Percentiles rank a stretch among this genome's conserved stretches.
These are phyloP conservation scores for Chloroclystis v-ata DNA, from an alignment of 2,888 invertebrate genomes.

Conservation along the genomic window DNA sequence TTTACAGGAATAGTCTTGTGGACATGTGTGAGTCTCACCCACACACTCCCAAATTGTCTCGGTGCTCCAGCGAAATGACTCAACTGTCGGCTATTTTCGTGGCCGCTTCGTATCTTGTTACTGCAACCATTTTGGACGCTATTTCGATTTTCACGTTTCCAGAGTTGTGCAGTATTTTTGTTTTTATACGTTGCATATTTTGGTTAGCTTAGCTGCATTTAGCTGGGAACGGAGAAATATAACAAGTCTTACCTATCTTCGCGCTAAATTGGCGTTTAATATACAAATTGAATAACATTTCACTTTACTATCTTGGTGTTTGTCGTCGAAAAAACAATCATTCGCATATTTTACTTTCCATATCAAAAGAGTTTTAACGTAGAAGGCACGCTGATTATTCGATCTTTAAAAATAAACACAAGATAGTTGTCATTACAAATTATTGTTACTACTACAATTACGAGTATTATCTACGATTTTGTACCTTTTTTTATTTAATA, in stretches of 20 bases:
- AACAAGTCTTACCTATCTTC: not conserved
- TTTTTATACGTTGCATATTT: not conserved
- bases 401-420: too few species aligned
- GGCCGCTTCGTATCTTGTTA: constrained; percentile 63
- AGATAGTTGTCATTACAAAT: too few species aligned
- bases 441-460: too few species aligned
- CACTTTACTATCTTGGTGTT: too few species aligned
- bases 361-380: too few species aligned
- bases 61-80: constrained; percentile 31
- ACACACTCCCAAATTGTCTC: constrained; percentile 24
- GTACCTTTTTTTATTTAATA: too few species aligned
- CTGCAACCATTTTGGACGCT: constrained; percentile 55
- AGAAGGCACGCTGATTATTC: too few species aligned
- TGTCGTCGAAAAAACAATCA: too few species aligned
- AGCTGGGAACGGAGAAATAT: not conserved
- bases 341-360: too few species aligned
- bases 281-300: too few species aligned
- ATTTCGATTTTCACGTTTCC: not conserved
- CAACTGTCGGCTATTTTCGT: constrained; percentile 50
- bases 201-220: not conserved
- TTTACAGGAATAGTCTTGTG: constrained; percentile 27
- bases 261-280: too few species aligned
- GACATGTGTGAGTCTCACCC: constrained; percentile 22
- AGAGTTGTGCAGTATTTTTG: not conserved
- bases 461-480: too few species aligned